Percentiles rank a stretch among this genome's conserved stretches.
Evolutionary conservation across 2,888 invertebrate genomes (phyloP).

Genomic region (Pollenia griseotomentosa): DNA sequence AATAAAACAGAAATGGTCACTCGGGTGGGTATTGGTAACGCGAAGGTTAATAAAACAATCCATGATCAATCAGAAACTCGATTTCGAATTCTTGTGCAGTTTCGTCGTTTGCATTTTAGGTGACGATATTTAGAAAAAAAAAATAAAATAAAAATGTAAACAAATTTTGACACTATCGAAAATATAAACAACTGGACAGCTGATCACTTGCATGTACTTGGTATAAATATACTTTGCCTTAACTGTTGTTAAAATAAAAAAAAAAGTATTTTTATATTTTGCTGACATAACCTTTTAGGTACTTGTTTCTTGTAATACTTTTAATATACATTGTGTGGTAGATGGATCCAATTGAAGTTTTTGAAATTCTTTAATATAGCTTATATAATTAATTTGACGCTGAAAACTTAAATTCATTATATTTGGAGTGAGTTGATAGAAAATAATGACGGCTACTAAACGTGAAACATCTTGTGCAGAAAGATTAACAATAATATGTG

Average conservation of each 20-base stretch:
- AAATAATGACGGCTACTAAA: constrained; percentile 80
- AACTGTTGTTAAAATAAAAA: constrained; percentile 36
- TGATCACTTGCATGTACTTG: no score
- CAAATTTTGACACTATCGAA: no score
- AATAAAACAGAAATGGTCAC: no score
- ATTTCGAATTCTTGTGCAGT: no score
- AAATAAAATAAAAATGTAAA: no score
- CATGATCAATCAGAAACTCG: no score
- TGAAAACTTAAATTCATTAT: constrained; percentile 79
- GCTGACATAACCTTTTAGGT: constrained; percentile 44
- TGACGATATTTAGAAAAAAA: no score
- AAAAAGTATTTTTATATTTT: not conserved
- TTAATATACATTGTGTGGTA: constrained; percentile 80
- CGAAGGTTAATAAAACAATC: no score
- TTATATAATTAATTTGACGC: constrained; percentile 80
- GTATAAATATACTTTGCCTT: no score
- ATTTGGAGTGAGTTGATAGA: constrained; percentile 81
- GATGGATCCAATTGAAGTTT: constrained; percentile 79
- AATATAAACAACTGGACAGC: no score
- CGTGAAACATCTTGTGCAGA: constrained; percentile 77
- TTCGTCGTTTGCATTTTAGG: no score
- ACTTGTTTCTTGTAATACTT: constrained; percentile 78
- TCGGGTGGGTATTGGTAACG: no score
- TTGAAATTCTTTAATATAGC: constrained; percentile 81
- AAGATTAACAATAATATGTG: constrained; percentile 77